phyloP scores from a whole-genome alignment of 1,140 invertebrate genomes.

The Drosophila micromelanica region DNA sequence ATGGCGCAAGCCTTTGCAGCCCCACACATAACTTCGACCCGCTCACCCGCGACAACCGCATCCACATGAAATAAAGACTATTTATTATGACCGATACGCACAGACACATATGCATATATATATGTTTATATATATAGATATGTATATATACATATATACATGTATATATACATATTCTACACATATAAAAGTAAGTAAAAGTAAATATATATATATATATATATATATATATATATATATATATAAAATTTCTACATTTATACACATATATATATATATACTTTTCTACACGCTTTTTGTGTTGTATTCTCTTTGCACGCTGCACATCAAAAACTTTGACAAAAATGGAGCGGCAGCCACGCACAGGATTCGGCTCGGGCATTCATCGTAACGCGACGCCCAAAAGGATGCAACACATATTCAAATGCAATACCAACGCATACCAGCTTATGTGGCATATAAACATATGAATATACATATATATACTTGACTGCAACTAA shows the following conservation, averaged over 20 bases:
- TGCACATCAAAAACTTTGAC: conserved; percentile 76
- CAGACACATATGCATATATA: conserved; percentile 19
- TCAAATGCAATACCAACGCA: conserved; percentile 30
- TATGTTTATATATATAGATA: not conserved
- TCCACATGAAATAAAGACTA: conserved; percentile 74
- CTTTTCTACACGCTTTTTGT: too few relatives aligned
- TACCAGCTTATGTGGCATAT: conserved; percentile 9
- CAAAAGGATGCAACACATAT: conserved; percentile 49
- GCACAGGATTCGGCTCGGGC: conserved; percentile 38
- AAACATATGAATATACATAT: conserved; percentile 3
- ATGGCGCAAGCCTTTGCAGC: conserved; percentile 59
- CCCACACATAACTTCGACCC: conserved; percentile 30
- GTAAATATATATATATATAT: conserved; percentile 2
- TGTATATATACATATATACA: too few relatives aligned
- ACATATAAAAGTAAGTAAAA: too few relatives aligned
- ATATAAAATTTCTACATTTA: too few relatives aligned
- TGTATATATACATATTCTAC: too few relatives aligned
- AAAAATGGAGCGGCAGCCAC: conserved; percentile 71
- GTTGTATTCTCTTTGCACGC: conserved; percentile 39
- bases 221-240: conserved; percentile 38
- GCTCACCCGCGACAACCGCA: conserved; percentile 35
- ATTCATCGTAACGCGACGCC: conserved; percentile 20
- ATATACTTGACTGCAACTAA: not conserved
- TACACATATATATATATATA: conserved; percentile 31
- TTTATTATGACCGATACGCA: conserved; percentile 74